Percentiles rank a stretch among this genome's conserved stretches.
Conservation (phyloP, 2,113 vertebrate genomes). For the Falcunculus frontatus region DNA sequence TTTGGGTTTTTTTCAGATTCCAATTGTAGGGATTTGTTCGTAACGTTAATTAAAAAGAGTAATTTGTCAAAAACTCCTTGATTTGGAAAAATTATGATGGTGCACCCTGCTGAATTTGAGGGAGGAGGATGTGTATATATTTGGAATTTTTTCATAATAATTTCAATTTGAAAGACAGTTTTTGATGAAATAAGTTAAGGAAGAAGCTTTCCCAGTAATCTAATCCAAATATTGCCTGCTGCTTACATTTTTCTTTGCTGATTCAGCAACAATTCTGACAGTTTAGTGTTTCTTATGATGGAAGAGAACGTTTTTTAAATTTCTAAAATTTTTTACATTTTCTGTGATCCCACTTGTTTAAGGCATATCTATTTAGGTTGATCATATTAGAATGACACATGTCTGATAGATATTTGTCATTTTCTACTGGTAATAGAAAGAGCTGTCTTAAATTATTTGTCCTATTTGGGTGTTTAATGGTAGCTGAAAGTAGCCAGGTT, state of each 20-base stretch:
- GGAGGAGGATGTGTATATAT: accelerated
- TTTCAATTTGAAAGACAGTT: not conserved
- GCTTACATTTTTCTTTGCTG: not conserved
- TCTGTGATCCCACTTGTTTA: not conserved
- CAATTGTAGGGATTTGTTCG: not conserved
- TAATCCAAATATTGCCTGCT: not conserved
- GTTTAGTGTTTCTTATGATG: not conserved
- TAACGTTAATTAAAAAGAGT: not conserved
- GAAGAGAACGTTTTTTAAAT: not conserved
- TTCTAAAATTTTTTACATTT: not conserved
- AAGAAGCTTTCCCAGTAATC: accelerated
- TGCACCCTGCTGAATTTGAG: not conserved
- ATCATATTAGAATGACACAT: not conserved
- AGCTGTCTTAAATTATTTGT: not conserved
- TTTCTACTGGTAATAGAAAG: not conserved
- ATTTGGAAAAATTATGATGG: not conserved
- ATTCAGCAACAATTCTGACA: not conserved
- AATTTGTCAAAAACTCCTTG: not conserved
- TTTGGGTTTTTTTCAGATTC: not conserved
- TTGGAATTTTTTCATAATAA: not conserved
- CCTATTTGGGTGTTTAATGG: not conserved
- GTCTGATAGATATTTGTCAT: not conserved
- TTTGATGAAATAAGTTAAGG: not conserved
- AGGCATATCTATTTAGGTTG: not conserved
- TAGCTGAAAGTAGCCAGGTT: not conserved